phyloP scores from a whole-genome alignment of 2,797 vertebrate species.

The Eremophila alpestris region DNA sequence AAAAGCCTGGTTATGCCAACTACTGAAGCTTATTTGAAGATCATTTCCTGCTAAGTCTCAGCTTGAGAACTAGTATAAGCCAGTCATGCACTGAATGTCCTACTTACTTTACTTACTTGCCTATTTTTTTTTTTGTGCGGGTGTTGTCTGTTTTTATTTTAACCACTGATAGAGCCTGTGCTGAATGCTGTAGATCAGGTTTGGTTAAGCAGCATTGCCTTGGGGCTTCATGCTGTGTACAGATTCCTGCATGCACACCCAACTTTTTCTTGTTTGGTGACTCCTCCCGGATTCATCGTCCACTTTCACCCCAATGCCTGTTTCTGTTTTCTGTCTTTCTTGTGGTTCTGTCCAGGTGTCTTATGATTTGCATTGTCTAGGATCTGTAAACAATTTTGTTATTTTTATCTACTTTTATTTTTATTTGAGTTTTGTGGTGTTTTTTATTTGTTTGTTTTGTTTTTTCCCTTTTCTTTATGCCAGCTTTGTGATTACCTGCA shows the following conservation, averaged over 20 bases:
- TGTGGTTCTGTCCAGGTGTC: not conserved
- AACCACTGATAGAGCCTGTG: not conserved
- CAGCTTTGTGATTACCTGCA: not conserved
- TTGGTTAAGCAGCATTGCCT: not conserved
- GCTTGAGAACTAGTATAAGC: not conserved
- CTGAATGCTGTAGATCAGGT: conserved; percentile 53
- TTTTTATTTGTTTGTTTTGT: not conserved
- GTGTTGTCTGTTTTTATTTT: not conserved
- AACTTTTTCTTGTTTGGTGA: not conserved
- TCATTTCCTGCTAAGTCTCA: not conserved
- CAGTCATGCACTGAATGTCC: not conserved
- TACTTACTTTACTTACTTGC: not conserved
- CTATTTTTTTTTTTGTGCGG: not conserved
- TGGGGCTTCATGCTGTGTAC: not conserved
- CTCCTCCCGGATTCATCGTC: not conserved
- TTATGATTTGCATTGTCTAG: not conserved
- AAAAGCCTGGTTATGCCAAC: not conserved
- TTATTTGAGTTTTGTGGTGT: not conserved
- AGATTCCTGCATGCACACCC: not conserved
- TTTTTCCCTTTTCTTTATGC: not conserved
- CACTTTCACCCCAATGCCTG: not conserved
- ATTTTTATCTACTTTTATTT: not conserved
- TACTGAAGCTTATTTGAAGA: not conserved
- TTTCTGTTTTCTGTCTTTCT: not conserved
- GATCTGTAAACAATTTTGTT: not conserved